These are phyloP conservation scores for Leistus spinibarbis DNA, from an alignment of 2,888 invertebrate genomes.

Conservation along the genomic window DNA sequence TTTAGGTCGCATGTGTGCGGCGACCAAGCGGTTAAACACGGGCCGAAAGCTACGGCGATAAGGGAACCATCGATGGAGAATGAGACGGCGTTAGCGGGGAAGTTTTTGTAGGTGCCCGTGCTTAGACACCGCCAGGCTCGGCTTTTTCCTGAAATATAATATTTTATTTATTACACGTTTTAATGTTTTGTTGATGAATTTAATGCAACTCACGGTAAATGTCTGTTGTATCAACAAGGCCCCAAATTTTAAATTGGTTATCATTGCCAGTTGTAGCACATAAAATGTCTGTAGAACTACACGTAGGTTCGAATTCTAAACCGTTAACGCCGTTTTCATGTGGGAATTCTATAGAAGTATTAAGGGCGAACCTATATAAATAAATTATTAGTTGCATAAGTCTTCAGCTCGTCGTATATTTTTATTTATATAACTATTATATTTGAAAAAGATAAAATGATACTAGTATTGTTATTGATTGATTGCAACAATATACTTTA, in stretches of 20 bases:
- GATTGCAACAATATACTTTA: no score
- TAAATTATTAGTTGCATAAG: conserved; percentile 15
- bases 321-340: conserved; percentile 67
- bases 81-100: conserved; percentile 63
- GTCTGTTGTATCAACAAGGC: conserved; percentile 62
- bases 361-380: conserved; percentile 66
- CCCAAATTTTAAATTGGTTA: conserved; percentile 74
- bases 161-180: no score
- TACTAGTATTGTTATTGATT: no score
- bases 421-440: neutral
- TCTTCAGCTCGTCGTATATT: neutral
- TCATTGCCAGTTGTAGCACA: conserved; percentile 73
- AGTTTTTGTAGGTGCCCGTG: conserved; percentile 66
- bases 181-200: no score
- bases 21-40: conserved; percentile 72
- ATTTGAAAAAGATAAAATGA: no score
- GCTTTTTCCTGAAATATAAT: conserved; percentile 60
- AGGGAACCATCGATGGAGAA: conserved; percentile 81
- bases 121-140: conserved; percentile 70
- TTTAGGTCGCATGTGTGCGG: conserved; percentile 65
- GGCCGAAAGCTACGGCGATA: conserved; percentile 71
- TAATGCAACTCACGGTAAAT: conserved; percentile 63
- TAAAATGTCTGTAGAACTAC: conserved; percentile 53
- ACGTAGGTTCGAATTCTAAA: conserved; percentile 65
- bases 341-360: conserved; percentile 75